Base-by-base conservation (phyloP, 1,140 invertebrate genomes). In the Cardiocondyla obscurior region DNA sequence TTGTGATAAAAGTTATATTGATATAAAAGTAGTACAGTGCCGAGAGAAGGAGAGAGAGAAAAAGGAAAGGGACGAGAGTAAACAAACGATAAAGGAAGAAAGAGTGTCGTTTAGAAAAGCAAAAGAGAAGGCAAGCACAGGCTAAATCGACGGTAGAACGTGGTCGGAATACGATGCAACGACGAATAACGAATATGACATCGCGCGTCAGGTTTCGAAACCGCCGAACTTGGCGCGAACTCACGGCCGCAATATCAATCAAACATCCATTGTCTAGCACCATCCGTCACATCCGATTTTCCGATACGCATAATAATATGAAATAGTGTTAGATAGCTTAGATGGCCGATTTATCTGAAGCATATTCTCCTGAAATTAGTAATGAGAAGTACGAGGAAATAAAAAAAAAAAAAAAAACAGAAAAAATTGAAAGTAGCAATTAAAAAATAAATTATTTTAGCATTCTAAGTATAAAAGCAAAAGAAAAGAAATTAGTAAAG, bases 171-270 rank as follows among this genome's bases (percentile, higher is more conserved):
- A 81, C 19, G 62, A 79, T 51, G 16, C 25, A 53, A 14, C 57
- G 53, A 28, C 57, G 69, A 58, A 58, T 44, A 51, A 73, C n/a
- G 57, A 77, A 76, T 76, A 62, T 36, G 58, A 62, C 60, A 30
- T 74, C 70, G 8, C 70, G 8, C n/a, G 25, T 70, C 55, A 14
- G 22, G 12, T 60, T 74, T 49, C 51, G 49, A 72, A 53, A 72
- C 22, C 58, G n/a, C 25, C 58, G 36, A 36, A 55, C 44, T 77
- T 57, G 39, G 44, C 44, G 46, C 55, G 30, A 84, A 58, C 74
- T 88, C 86, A 88, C 84, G 81, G 62, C 44, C 39, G 55, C 46
- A 70, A 81, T 84, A 88, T 86, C 86, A 81, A 86, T 88, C 86
- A 86, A 81, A 83, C 55, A 30, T 67, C 72, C 39, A 74, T 60